Conservation (phyloP, 2,797 vertebrate genomes). For the Clarias pachynema region DNA sequence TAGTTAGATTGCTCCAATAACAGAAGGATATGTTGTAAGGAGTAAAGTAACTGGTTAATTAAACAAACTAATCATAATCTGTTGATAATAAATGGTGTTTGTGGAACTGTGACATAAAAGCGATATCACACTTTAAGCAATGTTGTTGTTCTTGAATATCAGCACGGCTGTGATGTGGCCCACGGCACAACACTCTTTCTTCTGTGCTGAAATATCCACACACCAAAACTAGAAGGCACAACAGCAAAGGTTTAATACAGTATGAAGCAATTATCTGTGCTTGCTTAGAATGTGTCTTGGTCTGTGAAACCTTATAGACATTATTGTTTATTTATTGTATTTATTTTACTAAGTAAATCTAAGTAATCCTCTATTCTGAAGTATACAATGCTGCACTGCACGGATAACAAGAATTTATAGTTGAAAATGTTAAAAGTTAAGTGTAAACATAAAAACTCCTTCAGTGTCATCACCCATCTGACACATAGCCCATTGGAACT, state of each 20-base stretch:
- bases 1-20: too few relatives aligned
- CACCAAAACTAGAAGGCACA: neutral
- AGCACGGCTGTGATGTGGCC: too few relatives aligned
- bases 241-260: neutral
- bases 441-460: neutral
- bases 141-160: too few relatives aligned
- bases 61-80: too few relatives aligned
- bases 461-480: neutral
- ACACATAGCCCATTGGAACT: conserved; percentile 10
- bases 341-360: neutral
- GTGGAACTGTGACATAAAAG: too few relatives aligned
- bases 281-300: neutral
- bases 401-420: neutral
- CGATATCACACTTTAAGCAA: too few relatives aligned
- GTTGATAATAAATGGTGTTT: too few relatives aligned
- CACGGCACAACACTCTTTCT: too few relatives aligned
- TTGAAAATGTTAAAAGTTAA: neutral
- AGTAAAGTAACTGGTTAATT: too few relatives aligned
- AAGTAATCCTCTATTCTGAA: neutral
- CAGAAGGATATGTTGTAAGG: too few relatives aligned
- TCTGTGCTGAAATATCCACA: neutral
- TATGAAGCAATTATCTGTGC: neutral
- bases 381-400: conserved; percentile 1
- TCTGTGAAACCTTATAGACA: neutral
- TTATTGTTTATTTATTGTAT: too few relatives aligned